Conservation (phyloP, 1,140 invertebrate genomes). For the Drosophila nikananu region DNA sequence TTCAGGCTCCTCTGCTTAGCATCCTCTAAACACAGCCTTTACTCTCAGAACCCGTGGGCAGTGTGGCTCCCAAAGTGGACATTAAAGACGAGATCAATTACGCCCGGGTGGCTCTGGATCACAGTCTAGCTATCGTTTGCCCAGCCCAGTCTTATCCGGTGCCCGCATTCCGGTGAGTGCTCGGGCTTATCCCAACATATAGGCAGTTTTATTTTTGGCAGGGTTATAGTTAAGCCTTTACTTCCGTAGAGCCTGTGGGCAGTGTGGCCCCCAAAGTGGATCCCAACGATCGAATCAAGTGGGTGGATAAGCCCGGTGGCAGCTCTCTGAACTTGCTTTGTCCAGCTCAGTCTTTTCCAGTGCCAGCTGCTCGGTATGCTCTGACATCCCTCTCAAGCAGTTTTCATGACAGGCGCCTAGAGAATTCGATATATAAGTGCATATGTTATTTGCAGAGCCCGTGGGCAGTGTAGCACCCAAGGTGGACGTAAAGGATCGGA, state of each 20-base stretch:
- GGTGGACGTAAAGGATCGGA: conserved; percentile 87
- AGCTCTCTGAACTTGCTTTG: conserved; percentile 86
- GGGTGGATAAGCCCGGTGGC: conserved; percentile 60
- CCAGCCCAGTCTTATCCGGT: conserved; percentile 89
- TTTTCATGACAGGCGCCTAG: conserved; percentile 20
- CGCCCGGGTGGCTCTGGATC: conserved; percentile 69
- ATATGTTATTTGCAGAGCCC: conserved; percentile 63
- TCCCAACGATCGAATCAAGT: conserved; percentile 87
- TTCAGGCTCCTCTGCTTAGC: conserved; percentile 32
- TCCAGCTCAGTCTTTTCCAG: conserved; percentile 89
- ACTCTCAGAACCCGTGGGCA: conserved; percentile 89
- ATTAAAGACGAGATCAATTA: conserved; percentile 80
- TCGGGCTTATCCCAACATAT: conserved; percentile 6
- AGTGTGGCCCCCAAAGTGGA: conserved; percentile 91
- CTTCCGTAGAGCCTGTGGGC: conserved; percentile 90
- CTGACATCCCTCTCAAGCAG: conserved; percentile 20
- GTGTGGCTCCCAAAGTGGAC: conserved; percentile 88
- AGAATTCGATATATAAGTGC: background rate
- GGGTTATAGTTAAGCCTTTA: background rate
- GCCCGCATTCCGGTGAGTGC: conserved; percentile 87
- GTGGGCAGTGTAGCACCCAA: conserved; percentile 89
- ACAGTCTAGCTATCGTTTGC: conserved; percentile 87
- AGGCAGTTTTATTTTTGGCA: conserved; percentile 25
- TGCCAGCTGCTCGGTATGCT: conserved; percentile 87
- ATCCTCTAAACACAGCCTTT: background rate